Evolutionary conservation across 2,113 vertebrate genomes (phyloP).

Genomic region (Perccottus glenii): DNA sequence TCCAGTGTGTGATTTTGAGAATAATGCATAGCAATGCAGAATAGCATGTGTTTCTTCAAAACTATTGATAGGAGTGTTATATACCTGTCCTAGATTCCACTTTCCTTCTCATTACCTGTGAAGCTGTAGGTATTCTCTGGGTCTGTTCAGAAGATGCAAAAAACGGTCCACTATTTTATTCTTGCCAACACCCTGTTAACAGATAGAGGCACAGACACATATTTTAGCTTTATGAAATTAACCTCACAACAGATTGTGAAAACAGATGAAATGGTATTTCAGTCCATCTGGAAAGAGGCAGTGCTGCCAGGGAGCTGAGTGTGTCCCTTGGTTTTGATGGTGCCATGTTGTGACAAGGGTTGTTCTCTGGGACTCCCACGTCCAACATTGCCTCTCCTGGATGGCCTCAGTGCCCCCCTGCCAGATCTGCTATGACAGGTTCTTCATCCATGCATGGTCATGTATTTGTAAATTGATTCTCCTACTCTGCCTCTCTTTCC

Average conservation of each 20-base stretch:
- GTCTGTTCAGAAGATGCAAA: slow-evolving; percentile 93
- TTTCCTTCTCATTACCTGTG: slow-evolving; percentile 92
- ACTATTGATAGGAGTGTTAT: too few species aligned
- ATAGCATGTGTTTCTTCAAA: too few species aligned
- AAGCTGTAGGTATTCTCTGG: slow-evolving; percentile 95
- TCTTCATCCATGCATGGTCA: slow-evolving; percentile 10
- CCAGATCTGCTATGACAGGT: slow-evolving; percentile 34
- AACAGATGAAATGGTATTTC: slow-evolving; percentile 1
- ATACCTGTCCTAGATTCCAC: too few species aligned
- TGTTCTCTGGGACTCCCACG: slow-evolving; percentile 37
- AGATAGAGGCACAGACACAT: neutral
- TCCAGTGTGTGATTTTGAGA: slow-evolving; percentile 17
- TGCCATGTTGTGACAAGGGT: slow-evolving; percentile 36
- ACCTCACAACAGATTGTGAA: neutral
- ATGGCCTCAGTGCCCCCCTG: slow-evolving; percentile 21
- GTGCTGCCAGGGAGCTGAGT: neutral
- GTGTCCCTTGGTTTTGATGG: slow-evolving; percentile 30
- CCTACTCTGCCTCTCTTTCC: too few species aligned
- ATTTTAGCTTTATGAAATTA: neutral
- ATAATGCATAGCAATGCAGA: too few species aligned
- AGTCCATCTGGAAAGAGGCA: neutral
- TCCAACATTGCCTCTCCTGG: slow-evolving; percentile 5
- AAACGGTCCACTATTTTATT: slow-evolving; percentile 97
- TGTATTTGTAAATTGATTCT: slow-evolving; percentile 22
- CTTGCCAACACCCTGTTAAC: slow-evolving; percentile 92